Evolutionary conservation across 2,888 invertebrate species (phyloP), one percentile per base, ranked within the genome.

Genomic region (Piscicola geometra): DNA sequence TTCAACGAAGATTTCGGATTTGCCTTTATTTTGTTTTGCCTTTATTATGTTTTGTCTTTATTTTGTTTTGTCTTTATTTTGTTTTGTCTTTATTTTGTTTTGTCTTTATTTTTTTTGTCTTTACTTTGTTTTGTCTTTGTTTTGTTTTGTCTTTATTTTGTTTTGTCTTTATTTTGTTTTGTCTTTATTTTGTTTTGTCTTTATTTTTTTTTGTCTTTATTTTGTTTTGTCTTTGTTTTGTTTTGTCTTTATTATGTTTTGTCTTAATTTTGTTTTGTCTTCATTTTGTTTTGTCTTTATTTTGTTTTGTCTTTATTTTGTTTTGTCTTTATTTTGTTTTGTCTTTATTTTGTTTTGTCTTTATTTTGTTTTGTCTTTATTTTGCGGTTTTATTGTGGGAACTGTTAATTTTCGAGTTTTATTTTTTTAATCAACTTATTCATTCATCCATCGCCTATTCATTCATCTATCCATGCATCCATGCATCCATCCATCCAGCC

Each of bases 401-500:
- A n/a, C n/a, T n/a, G n/a, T n/a, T n/a, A n/a, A n/a, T n/a, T n/a
- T n/a, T n/a, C n/a, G n/a, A n/a, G n/a, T n/a, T n/a, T n/a, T n/a
- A n/a, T n/a, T n/a, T n/a, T n/a, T n/a, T 41, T 64, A 5, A 64
- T 64, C 30, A 5, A 30, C 21, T 21, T 64, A 64, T 64, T 21
- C 64, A 64, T 9, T 30, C 64, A 64, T n/a, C 30, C 64, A 64
- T 21, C 30, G 21, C 21, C 9, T 21, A 64, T 64, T n/a, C 64
- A 64, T 28, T 21, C 5, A 64, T 21, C 21, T n/a, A 64, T 28
- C 21, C n/a, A 64, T 64, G 5, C 64, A 64, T 64, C 30, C 64
- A n/a, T 28, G n/a, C 21, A 64, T 21, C 64, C 64, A 64, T 64
- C 64, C 64, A 64, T 64, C 9, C 60, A 56, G 60, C 60, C 60